A percentile compares a stretch with the other conserved stretches of the same genome.
These are phyloP conservation scores for Lutra lutra DNA, from an alignment of 2,797 vertebrate genomes.

Conservation along the genomic window DNA sequence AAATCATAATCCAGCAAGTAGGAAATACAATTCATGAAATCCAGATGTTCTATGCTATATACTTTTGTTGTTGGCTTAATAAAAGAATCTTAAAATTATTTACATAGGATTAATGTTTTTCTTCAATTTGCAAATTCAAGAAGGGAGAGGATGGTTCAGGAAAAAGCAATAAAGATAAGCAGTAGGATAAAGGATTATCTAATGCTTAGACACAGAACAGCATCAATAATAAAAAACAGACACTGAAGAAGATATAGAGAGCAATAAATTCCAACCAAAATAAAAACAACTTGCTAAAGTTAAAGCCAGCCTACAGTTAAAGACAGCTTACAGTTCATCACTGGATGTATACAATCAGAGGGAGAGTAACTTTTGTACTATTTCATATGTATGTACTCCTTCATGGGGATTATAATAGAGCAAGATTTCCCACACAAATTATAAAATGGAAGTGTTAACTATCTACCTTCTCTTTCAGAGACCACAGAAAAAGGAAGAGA, in stretches of 20 bases:
- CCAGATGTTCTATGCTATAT: slow-evolving; percentile 59
- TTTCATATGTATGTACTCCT: background rate
- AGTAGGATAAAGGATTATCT: slow-evolving; percentile 34
- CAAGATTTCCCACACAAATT: background rate
- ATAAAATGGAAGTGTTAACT: slow-evolving; percentile 24
- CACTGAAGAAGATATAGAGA: background rate
- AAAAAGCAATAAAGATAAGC: slow-evolving; percentile 41
- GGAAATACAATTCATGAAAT: slow-evolving; percentile 66
- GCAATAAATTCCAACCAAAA: slow-evolving; percentile 33
- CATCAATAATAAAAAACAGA: slow-evolving; percentile 48
- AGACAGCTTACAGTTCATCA: background rate
- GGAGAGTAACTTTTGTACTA: background rate
- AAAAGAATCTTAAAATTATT: slow-evolving; percentile 45
- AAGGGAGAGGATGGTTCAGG: slow-evolving; percentile 13
- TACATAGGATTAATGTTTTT: background rate
- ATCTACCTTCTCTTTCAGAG: background rate
- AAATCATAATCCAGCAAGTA: slow-evolving; percentile 74
- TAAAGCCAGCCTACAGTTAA: background rate
- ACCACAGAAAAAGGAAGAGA: slow-evolving; percentile 24
- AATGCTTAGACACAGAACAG: slow-evolving; percentile 4
- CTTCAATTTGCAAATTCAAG: slow-evolving; percentile 60
- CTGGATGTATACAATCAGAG: background rate
- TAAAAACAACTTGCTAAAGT: background rate
- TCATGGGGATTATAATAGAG: background rate
- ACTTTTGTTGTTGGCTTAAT: slow-evolving; percentile 50